Base-by-base conservation (phyloP, 2,888 invertebrate genomes). In the Apodemia duryi region DNA sequence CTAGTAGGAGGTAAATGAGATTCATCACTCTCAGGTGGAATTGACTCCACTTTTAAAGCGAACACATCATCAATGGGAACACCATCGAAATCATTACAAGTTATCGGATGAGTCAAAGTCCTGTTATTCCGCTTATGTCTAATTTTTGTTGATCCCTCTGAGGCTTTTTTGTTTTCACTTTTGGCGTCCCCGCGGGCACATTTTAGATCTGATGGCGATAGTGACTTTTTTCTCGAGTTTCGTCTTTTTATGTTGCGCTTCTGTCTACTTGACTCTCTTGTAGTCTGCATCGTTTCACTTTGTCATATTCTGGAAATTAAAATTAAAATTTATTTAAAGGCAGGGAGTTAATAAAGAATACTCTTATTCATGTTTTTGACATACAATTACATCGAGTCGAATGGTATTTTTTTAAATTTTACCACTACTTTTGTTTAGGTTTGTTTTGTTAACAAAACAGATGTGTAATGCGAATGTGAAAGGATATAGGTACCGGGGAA, bases 51-150 rank as follows among this genome's bases (percentile, higher is more conserved):
- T 77, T 86, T 88, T 73, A 83, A 82, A 73, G 81, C 79, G 66
- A 84, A 81, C 72, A 79, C 84, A 35, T 82, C 84, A 67, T 71
- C 66, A 43, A 84, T 79, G 65, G 80, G 82, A 71, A 88, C 82
- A 81, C 86, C 70, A 64, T 49, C 49, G 21, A 70, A 69, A 67
- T 88, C 88, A 51, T 80, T 71, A 71, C 84, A 81, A 54, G 91
- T 85, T 63, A 92, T 84, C 49, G 92, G 92, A 71, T 92, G 91
- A 67, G 92, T 91, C 74, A 91, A 83, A 77, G 91, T 91, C 81
- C 92, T 84, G 68, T 91, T 92, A 73, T 87, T 91, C 74, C 91
- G 92, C 72, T 87, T 85, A 73, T 92, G 91, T 70, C 89, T 90
- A 69, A 84, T 84, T 84, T 92, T 92, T 75, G 86, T 85, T 68